Base-by-base conservation (phyloP, 2,888 invertebrate species). In the Chloromyia formosa region DNA sequence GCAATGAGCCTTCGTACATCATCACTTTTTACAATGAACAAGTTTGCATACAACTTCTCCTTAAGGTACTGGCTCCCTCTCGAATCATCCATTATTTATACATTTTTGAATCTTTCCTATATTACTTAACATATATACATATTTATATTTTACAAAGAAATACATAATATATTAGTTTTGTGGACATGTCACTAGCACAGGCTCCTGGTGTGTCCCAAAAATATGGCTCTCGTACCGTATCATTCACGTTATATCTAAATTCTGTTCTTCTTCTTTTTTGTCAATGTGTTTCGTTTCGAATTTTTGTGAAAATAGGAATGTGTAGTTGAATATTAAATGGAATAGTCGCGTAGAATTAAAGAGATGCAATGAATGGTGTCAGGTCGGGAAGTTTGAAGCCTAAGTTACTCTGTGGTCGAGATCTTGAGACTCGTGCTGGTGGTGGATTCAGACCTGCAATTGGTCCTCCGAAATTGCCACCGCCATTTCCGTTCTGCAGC, bases 341-440 rank as follows among this genome's bases (percentile, higher is more conserved):
- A 27, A 18, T 61, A 0, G 10, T 61, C 7, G 23, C 7, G 18
- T 54, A 23, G n/a, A n/a, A 23, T 74, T 74, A 77, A 45, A 77
- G 73, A 12, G 77, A 78, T 73, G 76, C 89, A 77, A 92, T 88
- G 82, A 91, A 92, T 14, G 91, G 91, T 77, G 93, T 89, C 71
- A 94, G 87, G 85, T 94, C 93, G 0, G 94, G 93, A 81, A 94
- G 89, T 83, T 93, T 93, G 85, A 94, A 92, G 79, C 90, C 91
- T 73, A 87, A 82, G 2, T 85, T 78, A 7, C 86, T 87, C 14
- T 89, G 84, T 76, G 83, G 83, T 62, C 86, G 82, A 0, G 87
- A 86, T n/a, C 85, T 80, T 1, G 84, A 83, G n/a, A 83, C 80
- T 74, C 85, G 85, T 40, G 83, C 82, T 77, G 83, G 82, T 64